phyloP scores from a whole-genome alignment of 1,140 invertebrate genomes.

The Pantala flavescens region DNA sequence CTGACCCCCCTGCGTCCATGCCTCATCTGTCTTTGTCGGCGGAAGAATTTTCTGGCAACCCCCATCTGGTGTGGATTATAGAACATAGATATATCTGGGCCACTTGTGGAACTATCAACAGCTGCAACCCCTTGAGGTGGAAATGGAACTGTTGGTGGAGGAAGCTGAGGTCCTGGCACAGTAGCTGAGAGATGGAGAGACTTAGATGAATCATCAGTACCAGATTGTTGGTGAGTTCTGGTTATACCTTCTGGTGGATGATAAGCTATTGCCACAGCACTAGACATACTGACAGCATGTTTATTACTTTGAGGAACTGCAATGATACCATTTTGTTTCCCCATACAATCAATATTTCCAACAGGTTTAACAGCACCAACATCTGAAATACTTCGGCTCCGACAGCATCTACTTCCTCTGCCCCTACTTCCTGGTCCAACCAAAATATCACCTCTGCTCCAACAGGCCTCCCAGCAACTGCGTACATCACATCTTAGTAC shows the following conservation, averaged over 20 bases:
- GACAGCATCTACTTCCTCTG: conserved; percentile 47
- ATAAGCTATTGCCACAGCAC: conserved; percentile 34
- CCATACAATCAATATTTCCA: conserved; percentile 28
- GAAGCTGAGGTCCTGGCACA: not conserved
- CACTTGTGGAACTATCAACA: not conserved
- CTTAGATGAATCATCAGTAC: conserved; percentile 25
- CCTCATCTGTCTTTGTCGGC: conserved; percentile 53
- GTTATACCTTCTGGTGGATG: conserved; percentile 23
- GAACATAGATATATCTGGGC: conserved; percentile 44
- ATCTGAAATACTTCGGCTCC: conserved; percentile 54
- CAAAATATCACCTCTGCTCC: conserved; percentile 39
- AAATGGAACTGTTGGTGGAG: not conserved
- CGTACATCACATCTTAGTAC: conserved; percentile 72
- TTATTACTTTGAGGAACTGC: conserved; percentile 26
- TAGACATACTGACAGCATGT: conserved; percentile 34
- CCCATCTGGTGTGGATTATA: conserved; percentile 89
- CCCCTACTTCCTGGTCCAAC: conserved; percentile 34
- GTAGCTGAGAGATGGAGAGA: conserved; percentile 27
- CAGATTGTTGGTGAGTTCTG: conserved; percentile 32
- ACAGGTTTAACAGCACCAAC: conserved; percentile 40
- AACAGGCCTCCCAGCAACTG: conserved; percentile 51
- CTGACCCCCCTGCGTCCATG: not conserved
- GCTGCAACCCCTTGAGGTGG: not conserved
- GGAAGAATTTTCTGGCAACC: conserved; percentile 83
- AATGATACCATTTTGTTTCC: conserved; percentile 34